Conservation (phyloP, 2,797 vertebrate species). For the Lophotriccus pileatus region DNA sequence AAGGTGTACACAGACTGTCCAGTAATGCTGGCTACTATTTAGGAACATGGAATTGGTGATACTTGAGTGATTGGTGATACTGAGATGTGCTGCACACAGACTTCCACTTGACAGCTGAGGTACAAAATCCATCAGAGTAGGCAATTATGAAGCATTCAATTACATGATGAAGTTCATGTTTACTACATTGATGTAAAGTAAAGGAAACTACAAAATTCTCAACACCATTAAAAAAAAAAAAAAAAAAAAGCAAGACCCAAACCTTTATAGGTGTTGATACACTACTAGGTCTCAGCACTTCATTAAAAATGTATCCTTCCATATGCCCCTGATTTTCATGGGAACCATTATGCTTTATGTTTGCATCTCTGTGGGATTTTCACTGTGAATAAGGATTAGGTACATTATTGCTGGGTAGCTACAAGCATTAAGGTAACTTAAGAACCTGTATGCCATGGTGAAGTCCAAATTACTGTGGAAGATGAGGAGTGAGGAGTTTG, state of each 20-base stretch:
- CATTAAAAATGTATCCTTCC: not conserved
- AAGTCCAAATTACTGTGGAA: not conserved
- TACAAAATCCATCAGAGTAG: not conserved
- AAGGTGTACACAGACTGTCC: not conserved
- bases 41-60: not conserved
- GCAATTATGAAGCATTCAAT: not conserved
- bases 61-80: not conserved
- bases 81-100: not conserved
- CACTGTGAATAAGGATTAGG: not conserved
- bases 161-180: not conserved
- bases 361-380: not conserved
- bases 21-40: not conserved
- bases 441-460: not conserved
- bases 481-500: not conserved
- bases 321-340: not conserved
- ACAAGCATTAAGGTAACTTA: not conserved
- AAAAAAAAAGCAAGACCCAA: not conserved
- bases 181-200: not conserved
- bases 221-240: not conserved
- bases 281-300: not conserved
- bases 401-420: not conserved
- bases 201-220: not conserved
- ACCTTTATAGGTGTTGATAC: not conserved
- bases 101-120: rapidly evolving
- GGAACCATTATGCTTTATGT: not conserved